phyloP scores from a whole-genome alignment of 2,888 invertebrate species.

The Aplocera efformata region DNA sequence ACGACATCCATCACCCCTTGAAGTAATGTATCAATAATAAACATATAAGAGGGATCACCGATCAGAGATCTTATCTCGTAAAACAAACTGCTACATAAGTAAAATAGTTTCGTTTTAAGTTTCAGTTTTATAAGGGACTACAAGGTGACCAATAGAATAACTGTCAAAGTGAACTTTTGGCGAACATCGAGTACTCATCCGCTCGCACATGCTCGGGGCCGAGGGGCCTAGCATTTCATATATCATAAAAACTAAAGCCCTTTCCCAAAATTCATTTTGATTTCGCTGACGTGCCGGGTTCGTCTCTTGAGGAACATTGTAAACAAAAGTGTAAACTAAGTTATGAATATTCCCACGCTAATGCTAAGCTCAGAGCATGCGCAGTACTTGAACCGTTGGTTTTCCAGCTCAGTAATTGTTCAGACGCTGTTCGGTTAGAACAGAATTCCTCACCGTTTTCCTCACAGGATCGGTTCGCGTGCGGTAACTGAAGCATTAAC shows the following conservation, averaged over 20 bases:
- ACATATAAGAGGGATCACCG: too few species aligned
- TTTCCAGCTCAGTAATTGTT: slow-evolving; percentile 17
- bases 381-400: slow-evolving; percentile 7
- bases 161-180: too few species aligned
- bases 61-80: too few species aligned
- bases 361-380: slow-evolving; percentile 14
- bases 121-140: too few species aligned
- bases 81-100: too few species aligned
- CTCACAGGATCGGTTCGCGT: slow-evolving; percentile 6
- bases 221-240: slow-evolving; percentile 2
- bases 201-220: too few species aligned
- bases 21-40: too few species aligned
- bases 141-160: too few species aligned
- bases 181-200: too few species aligned
- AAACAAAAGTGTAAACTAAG: slow-evolving; percentile 23
- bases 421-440: slow-evolving; percentile 10
- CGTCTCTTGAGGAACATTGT: slow-evolving; percentile 20
- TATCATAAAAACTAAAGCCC: slow-evolving; percentile 5
- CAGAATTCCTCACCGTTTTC: slow-evolving; percentile 3
- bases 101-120: too few species aligned
- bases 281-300: slow-evolving; percentile 13
- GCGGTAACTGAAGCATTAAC: slow-evolving; percentile 11
- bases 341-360: slow-evolving; percentile 21
- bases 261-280: slow-evolving; percentile 13
- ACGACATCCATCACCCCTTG: too few species aligned